Base-by-base conservation (phyloP, 2,797 vertebrate genomes). In the Poeciliopsis paucimaculata region DNA sequence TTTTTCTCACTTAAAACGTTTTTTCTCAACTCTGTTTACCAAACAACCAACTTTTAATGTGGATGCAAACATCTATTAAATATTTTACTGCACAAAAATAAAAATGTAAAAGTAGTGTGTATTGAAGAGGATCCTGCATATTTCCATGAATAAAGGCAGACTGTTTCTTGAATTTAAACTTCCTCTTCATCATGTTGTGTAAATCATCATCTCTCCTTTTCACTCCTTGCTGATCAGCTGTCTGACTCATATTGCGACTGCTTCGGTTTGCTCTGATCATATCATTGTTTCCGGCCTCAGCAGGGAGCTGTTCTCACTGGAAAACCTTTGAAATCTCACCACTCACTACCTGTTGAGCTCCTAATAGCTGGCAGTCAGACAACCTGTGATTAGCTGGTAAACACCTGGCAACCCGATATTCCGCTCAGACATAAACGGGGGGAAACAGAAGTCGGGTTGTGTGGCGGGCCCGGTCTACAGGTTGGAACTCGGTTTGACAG, bases 251-350 rank as follows among this genome's bases (percentile, higher is more conserved):
- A 31, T 46, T 70, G n/a, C n/a, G 45, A 15, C 31, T 51, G 39
- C 20, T 81, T 47, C 39, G 39, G 53, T 76, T 72, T 28, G 34
- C 47, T 77, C 15, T 81, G 62, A 77, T 60, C 39, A 55, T 75
- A 15, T 20, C 20, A n/a, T 16, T 34, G 23, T 47, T 71, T 82
- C 26, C 34, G 49, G 76, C 49, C 72, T 34, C 62, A 75, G 41
- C 76, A 46, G 62, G 75, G 1, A 43, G 12, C 31, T 34, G 41
- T 66, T 83, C 64, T 79, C 60, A 68, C 34, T 43, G 26, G 31
- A 62, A 49, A 43, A 71, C 36, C 73, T 72, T 68, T 76, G 23
- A 55, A 73, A 76, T 53, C 71, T 34, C 75, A 34, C 57, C 57
- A 62, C 9, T 16, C 5, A 4, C 39, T 18, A 47, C 53, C 70